Evolutionary conservation across 2,888 invertebrate species (phyloP).

Genomic region (Ischnura elegans): DNA sequence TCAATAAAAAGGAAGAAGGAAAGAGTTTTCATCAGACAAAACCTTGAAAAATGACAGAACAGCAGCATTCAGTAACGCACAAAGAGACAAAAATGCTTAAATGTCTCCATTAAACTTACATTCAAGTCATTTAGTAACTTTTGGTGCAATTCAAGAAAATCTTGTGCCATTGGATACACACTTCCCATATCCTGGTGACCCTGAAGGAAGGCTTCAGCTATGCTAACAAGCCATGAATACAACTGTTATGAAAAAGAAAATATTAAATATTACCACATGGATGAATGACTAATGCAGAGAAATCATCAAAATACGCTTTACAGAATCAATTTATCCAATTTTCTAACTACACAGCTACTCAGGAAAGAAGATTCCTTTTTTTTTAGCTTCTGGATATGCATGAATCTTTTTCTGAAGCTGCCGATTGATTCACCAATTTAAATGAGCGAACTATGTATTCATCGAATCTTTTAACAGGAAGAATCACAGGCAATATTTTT

Average conservation of each 20-base stretch:
- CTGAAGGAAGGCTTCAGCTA: slow-evolving; percentile 86
- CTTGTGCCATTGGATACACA: slow-evolving; percentile 83
- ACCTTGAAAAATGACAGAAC: background rate
- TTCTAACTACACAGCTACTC: too few species aligned
- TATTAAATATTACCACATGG: background rate
- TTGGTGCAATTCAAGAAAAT: slow-evolving; percentile 87
- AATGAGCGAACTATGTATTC: too few species aligned
- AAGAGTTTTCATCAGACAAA: slow-evolving; percentile 66
- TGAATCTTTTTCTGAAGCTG: too few species aligned
- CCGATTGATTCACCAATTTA: too few species aligned
- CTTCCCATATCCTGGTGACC: slow-evolving; percentile 88
- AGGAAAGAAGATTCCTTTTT: too few species aligned
- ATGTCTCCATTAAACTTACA: slow-evolving; percentile 77
- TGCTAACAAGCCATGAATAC: slow-evolving; percentile 86
- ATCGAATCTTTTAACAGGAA: too few species aligned
- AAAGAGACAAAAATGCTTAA: background rate
- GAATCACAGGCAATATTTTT: too few species aligned
- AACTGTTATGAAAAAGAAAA: slow-evolving; percentile 75
- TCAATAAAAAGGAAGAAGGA: slow-evolving; percentile 69
- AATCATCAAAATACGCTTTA: too few species aligned
- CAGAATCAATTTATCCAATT: too few species aligned
- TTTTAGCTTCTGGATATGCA: too few species aligned
- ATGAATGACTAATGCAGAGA: too few species aligned
- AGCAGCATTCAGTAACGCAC: background rate
- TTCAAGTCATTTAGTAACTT: slow-evolving; percentile 86